Evolutionary conservation across 2,113 vertebrate species (phyloP).

Genomic region (Oreamnos americanus): DNA sequence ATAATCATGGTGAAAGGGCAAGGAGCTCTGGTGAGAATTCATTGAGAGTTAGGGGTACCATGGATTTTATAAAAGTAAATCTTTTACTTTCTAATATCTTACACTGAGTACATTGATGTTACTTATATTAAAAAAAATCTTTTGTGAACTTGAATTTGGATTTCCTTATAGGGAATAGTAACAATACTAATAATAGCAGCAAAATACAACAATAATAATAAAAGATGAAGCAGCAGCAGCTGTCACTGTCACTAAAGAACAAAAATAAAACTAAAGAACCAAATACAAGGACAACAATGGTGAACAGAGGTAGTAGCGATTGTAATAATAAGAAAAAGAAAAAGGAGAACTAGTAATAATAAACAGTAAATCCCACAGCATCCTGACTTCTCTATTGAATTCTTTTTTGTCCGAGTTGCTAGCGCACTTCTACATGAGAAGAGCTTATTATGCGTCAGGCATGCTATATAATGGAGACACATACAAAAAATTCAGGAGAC

Average conservation of each 20-base stretch:
- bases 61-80: not conserved
- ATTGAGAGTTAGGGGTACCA: not conserved
- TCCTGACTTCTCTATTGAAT: not conserved
- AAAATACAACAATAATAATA: not conserved
- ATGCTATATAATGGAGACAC: not conserved
- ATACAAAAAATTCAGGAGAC: not conserved
- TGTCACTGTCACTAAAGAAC: not conserved
- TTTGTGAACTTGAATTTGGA: not conserved
- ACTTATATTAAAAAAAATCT: not conserved
- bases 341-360: not conserved
- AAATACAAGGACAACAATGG: not conserved
- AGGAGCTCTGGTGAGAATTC: not conserved
- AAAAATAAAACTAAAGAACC: not conserved
- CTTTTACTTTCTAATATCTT: not conserved
- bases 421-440: not conserved
- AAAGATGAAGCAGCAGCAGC: not conserved
- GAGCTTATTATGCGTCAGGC: not conserved
- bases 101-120: not conserved
- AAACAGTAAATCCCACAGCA: not conserved
- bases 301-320: not conserved
- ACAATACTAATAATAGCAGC: not conserved
- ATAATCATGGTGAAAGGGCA: not conserved
- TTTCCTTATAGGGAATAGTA: not conserved
- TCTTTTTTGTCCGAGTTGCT: not conserved
- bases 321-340: not conserved